Conservation (phyloP, 2,113 vertebrate genomes). For the Onychostoma macrolepis region DNA sequence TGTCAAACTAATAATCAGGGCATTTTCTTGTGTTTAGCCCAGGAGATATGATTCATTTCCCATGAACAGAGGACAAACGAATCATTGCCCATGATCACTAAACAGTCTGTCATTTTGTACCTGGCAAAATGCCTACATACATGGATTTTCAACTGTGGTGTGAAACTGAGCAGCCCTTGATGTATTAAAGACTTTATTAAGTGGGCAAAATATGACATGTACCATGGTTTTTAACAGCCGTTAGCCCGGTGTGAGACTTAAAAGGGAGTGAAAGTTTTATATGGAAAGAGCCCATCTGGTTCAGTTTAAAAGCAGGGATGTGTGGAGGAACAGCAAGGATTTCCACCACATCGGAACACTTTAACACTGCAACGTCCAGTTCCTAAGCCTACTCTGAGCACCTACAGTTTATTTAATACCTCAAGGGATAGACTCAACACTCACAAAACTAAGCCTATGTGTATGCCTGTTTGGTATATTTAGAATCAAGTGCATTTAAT, state of each 20-base stretch:
- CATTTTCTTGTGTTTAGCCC: constrained; percentile 6
- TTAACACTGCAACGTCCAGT: constrained; percentile 55
- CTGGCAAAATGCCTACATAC: constrained; percentile 1
- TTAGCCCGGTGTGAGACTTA: constrained; percentile 60
- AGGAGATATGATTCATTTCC: not conserved
- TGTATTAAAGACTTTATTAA: constrained; percentile 64
- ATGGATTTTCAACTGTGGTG: constrained; percentile 36
- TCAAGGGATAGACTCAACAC: constrained; percentile 7
- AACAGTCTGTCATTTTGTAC: not conserved
- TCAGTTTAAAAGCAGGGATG: constrained; percentile 70
- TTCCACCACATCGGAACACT: constrained; percentile 64
- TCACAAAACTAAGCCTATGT: constrained; percentile 16
- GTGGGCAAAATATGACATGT: constrained; percentile 65
- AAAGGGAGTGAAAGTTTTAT: constrained; percentile 72
- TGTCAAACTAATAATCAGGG: constrained; percentile 29
- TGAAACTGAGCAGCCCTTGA: constrained; percentile 49
- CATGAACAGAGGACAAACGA: constrained; percentile 18
- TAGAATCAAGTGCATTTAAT: constrained; percentile 1
- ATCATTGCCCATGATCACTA: constrained; percentile 7
- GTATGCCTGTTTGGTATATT: not conserved
- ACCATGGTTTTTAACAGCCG: constrained; percentile 44
- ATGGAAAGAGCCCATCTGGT: constrained; percentile 72
- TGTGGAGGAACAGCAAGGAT: constrained; percentile 60
- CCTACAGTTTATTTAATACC: constrained; percentile 28
- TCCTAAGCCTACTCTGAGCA: constrained; percentile 40